Base-by-base conservation (phyloP, 1,140 invertebrate genomes). In the Drosophila dunni region DNA sequence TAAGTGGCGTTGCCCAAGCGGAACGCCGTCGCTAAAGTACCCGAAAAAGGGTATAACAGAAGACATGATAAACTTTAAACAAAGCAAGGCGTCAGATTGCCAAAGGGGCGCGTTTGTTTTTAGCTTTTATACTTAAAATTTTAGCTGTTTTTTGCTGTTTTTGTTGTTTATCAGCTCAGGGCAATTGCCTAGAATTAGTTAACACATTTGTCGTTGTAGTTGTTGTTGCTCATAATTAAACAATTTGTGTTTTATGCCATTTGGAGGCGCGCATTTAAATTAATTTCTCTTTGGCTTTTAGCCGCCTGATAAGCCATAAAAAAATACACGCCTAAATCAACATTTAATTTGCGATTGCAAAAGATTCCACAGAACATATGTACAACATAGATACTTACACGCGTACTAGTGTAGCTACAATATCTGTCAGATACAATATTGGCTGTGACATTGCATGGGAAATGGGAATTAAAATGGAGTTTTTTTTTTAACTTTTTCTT, bases 101-200 rank as follows among this genome's bases (percentile, higher is more conserved):
- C 36, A 51, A 60, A 58, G 66, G 66, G 66, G 66, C 38, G 66
- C 56, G 66, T 70, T 62, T 42, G 36, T 65, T 60, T 76, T 67
- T 51, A 17, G 36, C 17, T 62, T 58, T 66, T 51, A 38, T 58
- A 62, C 66, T 65, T 68, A 57, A 46, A 42, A 57, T 78, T 61
- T 44, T 54, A 10, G 33, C 29, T 38, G 24, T 29, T 46, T 36
- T 45, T 50, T 69, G 11, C 17, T 53, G 7, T 42, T 17, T 3
- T 56, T 40, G 42, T 63, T 40, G 34, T 73, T 84, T 85, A 84
- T 84, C 81, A 84, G 78, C 54, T 79, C 66, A 56, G 36, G 53
- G 68, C 57, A 86, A 89, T 86, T 85, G 80, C 82, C 81, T 69
- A 75, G 83, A 89, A 88, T 88, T 89, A 88, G 83, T 88, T 88